Conservation (phyloP, 2,888 invertebrate species). For the Agonopterix arenella region DNA sequence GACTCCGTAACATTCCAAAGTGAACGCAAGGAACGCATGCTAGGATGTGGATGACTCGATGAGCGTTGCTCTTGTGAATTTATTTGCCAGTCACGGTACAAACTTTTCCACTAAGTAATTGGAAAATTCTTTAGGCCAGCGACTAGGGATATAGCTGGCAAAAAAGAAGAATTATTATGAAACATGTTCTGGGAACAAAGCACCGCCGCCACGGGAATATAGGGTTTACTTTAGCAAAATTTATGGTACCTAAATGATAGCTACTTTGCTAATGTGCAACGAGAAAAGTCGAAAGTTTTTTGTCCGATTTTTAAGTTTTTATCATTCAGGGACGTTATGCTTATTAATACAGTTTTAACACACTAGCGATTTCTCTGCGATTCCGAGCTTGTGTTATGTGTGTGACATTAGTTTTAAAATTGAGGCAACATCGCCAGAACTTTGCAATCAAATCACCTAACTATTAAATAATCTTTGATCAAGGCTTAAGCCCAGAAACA, state of each 20-base stretch:
- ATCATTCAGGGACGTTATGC: neutral
- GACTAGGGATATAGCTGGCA: neutral
- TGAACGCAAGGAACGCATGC: neutral
- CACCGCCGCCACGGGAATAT: neutral
- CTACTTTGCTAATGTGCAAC: neutral
- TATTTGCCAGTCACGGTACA: neutral
- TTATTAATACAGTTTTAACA: no score
- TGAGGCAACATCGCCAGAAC: no score
- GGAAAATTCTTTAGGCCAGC: constrained; percentile 7
- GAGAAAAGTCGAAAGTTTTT: neutral
- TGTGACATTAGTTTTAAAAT: no score
- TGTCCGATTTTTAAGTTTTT: neutral
- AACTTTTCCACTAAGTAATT: constrained; percentile 6
- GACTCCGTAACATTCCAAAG: neutral
- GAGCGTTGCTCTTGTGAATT: neutral
- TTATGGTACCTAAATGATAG: neutral
- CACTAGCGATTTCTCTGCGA: no score
- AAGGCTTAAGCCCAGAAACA: no score
- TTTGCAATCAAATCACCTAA: no score
- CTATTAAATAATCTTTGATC: no score
- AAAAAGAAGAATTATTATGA: neutral
- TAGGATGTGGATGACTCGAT: neutral
- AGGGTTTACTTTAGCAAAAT: neutral
- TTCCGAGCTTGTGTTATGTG: no score
- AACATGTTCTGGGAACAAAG: neutral